Base-by-base conservation (phyloP, 92 coral and sea anemone genomes). In the Ricordea florida region DNA sequence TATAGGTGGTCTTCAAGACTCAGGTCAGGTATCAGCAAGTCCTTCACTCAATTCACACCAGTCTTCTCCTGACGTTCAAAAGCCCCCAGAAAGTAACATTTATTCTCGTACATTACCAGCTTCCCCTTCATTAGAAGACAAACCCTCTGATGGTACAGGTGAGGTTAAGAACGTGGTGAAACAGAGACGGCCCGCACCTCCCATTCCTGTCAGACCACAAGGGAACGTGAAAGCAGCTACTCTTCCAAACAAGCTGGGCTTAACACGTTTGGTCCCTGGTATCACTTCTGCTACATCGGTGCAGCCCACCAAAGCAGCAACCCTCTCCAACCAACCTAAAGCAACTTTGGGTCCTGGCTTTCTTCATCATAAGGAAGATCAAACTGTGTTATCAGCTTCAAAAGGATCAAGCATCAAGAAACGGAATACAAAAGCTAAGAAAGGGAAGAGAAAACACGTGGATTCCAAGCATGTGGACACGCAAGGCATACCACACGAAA, bases 181-280 rank as follows among this genome's bases (percentile, higher is more conserved):
- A 33, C 66, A 53, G 1, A 70, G 77, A 41, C 10, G 77, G 40
- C 77, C 77, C 53, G 77, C 77, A 13, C 77, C 77, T 2, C 77
- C 77, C 21, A 38, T 70, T 41, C 77, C 77, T 53, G 2, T 35
- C 53, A 43, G 50, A 23, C 51, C 40, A 16, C 17, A 4, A 3
- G 29, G 10, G 14, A 37, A 38, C 16, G 40, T 13, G 10, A 70
- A 53, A 2, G 18, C 66, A 2, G 28, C 41, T 20, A 41, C 40
- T 15, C 1, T 28, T 10, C 43, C 77, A 17, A 57, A 55, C 26
- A 70, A 70, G 9, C 31, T 65, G 18, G 37, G 41, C 21, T 51
- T 65, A 26, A 31, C 38, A 15, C 64, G 65, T 21, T 67, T 67
- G 51, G 74, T 59, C 53, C 56, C 53, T 36, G 65, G 56, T 22